Percentiles rank a stretch among this genome's conserved stretches.
Evolutionary conservation across 2,113 vertebrate species (phyloP).

Genomic region (Hippoglossus stenolepis): DNA sequence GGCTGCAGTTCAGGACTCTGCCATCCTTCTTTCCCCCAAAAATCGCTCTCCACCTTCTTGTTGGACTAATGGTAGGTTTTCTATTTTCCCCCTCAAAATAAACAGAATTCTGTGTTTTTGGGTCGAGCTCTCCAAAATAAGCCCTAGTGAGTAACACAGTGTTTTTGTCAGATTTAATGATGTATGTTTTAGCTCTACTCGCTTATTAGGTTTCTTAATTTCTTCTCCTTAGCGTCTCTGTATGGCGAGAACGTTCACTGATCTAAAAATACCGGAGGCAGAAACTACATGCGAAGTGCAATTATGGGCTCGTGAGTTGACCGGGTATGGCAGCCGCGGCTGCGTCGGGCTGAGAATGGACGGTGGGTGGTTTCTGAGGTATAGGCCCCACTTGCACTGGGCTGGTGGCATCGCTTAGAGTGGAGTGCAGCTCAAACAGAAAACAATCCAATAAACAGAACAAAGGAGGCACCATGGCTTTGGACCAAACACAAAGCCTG

Average conservation of each 20-base stretch:
- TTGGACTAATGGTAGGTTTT: conserved; percentile 72
- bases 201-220: conserved; percentile 83
- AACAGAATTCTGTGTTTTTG: conserved; percentile 69
- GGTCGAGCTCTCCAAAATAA: conserved; percentile 68
- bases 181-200: conserved; percentile 76
- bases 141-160: conserved; percentile 51
- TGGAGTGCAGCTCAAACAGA: conserved; percentile 49
- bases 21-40: conserved; percentile 40
- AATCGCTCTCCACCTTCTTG: conserved; percentile 27
- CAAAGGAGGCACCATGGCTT: conserved; percentile 25
- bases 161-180: conserved; percentile 77
- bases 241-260: conserved; percentile 71
- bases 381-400: conserved; percentile 60
- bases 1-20: conserved; percentile 47
- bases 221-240: conserved; percentile 61
- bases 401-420: conserved; percentile 50
- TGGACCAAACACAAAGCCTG: conserved; percentile 14
- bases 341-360: conserved; percentile 68
- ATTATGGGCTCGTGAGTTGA: conserved; percentile 81
- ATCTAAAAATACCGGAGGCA: conserved; percentile 80
- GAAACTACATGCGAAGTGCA: conserved; percentile 74
- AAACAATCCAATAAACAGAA: conserved; percentile 61
- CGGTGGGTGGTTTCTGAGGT: conserved; percentile 78
- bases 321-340: conserved; percentile 64
- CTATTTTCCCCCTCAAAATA: conserved; percentile 67